Evolutionary conservation across 2,888 invertebrate species (phyloP), one percentile per base, ranked within the genome.

Genomic region (Nemoura dubitans): DNA sequence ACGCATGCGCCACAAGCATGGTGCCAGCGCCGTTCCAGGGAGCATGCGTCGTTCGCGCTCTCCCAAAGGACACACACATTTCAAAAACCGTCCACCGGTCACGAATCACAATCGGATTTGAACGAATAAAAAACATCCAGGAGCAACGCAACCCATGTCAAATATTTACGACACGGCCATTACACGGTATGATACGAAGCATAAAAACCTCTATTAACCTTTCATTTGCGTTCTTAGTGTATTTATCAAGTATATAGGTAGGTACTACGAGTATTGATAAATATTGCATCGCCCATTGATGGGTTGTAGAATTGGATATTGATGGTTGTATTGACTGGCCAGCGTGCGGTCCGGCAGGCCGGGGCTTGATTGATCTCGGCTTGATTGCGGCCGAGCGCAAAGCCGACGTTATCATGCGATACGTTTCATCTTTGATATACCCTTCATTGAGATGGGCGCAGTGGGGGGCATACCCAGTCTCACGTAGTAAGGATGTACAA

Each of bases 251-350:
- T 59, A 59, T 59, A 10, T 3, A 36, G 36, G n/a, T n/a, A n/a
- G n/a, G n/a, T n/a, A n/a, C n/a, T 36, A 36, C 36, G 36, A 7
- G 21, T 21, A 59, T 59, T 59, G 59, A 59, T 59, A 59, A 21
- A 21, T 14, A 59, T 21, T 59, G 59, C 14, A 36, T 14, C 59
- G 21, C 21, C 21, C 59, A 59, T 59, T 59, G 59, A 10, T 59
- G 14, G 59, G 59, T 59, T 59, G 59, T 59, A 21, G 16, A 21
- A 59, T 59, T 21, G 59, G 59, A 59, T 59, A 59, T 59, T 59
- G 59, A 59, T 59, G 59, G 59, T n/a, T 81, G 81, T 81, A 81
- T 81, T 81, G 81, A 81, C 81, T 81, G 81, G 81, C n/a, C 81
- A 81, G 81, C 81, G 81, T 27, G 81, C 30, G 81, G 81, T 81